Base-by-base conservation (phyloP, 1,140 invertebrate genomes). In the Frieseomelitta varia region DNA sequence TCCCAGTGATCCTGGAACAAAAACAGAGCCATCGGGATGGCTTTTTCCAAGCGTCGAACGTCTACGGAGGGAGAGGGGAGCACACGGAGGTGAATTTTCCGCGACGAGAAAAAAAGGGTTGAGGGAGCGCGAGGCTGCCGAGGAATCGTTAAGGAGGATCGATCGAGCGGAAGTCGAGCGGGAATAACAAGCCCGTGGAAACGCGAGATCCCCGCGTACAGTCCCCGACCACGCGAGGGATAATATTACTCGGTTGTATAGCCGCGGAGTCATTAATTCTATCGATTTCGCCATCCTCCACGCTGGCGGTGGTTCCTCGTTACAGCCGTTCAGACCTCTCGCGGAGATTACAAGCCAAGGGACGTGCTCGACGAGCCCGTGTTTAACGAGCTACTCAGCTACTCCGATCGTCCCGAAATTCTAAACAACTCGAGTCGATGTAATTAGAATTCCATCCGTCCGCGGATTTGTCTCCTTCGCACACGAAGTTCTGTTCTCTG, bases 261-360 rank as follows among this genome's bases (percentile, higher is more conserved):
- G 73, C 55, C 68, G 39, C 79, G 21, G 53, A 82, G 74, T 82
- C 81, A 69, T 82, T 82, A 82, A 82, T 82, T 82, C 81, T 82
- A 82, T 82, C 81, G 81, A 82, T 82, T 77, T 68, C 74, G 34
- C 63, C 56, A 56, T 34, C n/a, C 30, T 65, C 34, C 27, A 3
- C 24, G 72, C 47, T 27, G 30, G 30, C 30, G 24, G 24, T 76
- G 24, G 30, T 76, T 76, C 73, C 73, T 82, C 74, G 81, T 82
- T 77, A 77, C 68, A 69, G 63, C 63, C 67, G 73, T 69, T 82
- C 73, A 56, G 51, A 77, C 73, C 74, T 77, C 81, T 77, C 58
- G 81, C 74, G 27, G 74, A 82, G 81, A 82, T 77, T 82, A 82
- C 80, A 27, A 77, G 34, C 53, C 21, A 56, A 82, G 69, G 81